Conservation (phyloP, 2,113 vertebrate species). For the Columbina picui region DNA sequence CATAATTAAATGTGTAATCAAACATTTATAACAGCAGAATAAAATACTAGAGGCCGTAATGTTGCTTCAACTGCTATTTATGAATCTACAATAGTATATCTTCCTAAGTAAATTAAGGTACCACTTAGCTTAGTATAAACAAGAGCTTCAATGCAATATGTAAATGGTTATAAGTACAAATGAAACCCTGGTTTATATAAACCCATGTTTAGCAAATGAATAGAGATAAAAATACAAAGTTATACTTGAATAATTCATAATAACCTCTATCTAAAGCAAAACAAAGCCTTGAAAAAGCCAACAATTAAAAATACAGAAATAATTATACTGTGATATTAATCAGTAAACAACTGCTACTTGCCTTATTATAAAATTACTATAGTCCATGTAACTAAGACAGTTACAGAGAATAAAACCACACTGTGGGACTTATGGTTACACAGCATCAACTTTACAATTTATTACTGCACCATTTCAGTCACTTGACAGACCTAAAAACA, state of each 20-base stretch:
- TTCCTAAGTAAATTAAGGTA: neutral
- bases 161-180: neutral
- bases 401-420: neutral
- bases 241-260: neutral
- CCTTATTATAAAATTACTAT: neutral
- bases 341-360: neutral
- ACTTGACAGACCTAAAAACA: neutral
- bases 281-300: neutral
- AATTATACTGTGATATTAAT: neutral
- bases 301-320: neutral
- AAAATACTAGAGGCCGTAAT: neutral
- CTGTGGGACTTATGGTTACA: neutral
- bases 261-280: neutral
- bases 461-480: neutral
- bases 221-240: neutral
- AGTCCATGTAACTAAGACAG: neutral
- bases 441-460: neutral
- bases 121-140: neutral
- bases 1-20: neutral
- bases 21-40: neutral
- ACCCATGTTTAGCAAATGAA: neutral
- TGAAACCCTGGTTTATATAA: neutral
- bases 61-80: neutral
- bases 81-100: neutral
- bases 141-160: neutral